phyloP scores from a whole-genome alignment of 2,888 invertebrate genomes.

The Onthophagus sagittarius region DNA sequence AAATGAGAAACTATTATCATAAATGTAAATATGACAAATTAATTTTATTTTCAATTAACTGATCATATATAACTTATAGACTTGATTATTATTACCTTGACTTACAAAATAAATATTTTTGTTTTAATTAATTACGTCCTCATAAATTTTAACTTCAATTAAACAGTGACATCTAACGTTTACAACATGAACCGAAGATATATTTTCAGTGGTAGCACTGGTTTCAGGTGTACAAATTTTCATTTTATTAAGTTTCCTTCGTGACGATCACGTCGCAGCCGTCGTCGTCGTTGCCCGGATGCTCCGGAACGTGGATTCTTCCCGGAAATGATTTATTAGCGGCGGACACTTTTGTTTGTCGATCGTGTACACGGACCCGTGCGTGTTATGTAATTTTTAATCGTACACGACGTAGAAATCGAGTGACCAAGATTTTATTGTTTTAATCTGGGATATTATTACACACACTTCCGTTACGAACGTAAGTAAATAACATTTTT shows the following conservation, averaged over 20 bases:
- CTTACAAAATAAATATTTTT: no score
- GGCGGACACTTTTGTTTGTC: slow-evolving; percentile 27
- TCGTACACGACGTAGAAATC: not conserved
- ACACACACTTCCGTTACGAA: not conserved
- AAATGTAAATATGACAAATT: no score
- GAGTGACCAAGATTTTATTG: not conserved
- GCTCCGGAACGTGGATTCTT: slow-evolving; percentile 46
- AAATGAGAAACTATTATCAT: no score
- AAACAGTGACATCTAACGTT: slow-evolving; percentile 10
- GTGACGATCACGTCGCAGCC: slow-evolving; percentile 29
- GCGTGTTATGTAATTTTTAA: slow-evolving; percentile 37
- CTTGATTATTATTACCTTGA: no score
- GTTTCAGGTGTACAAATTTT: slow-evolving; percentile 23
- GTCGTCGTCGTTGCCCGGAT: slow-evolving; percentile 35
- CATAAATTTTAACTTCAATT: slow-evolving; percentile 17
- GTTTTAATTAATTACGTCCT: no score
- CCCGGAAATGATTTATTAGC: slow-evolving; percentile 47
- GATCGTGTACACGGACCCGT: slow-evolving; percentile 30
- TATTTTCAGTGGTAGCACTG: slow-evolving; percentile 29
- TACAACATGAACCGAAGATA: slow-evolving; percentile 6
- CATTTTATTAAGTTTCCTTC: slow-evolving; percentile 25
- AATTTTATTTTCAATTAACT: no score
- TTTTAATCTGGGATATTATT: not conserved
- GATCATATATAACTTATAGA: no score
- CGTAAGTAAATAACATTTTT: not conserved